These are phyloP conservation scores for Leptinotarsa lineolata DNA, from an alignment of 1,140 invertebrate species.

Conservation along the genomic window DNA sequence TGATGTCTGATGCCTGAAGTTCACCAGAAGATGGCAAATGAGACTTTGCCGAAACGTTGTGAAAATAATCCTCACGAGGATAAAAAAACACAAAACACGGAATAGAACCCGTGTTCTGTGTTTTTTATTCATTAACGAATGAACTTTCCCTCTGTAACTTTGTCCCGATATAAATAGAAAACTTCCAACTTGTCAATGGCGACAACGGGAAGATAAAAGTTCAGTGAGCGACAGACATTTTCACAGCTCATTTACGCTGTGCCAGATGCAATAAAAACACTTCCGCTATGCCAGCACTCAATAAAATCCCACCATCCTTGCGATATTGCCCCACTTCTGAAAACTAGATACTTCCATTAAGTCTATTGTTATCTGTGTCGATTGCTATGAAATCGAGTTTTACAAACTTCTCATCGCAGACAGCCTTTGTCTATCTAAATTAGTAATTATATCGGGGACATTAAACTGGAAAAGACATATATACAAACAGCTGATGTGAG, in stretches of 20 bases:
- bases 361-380: background rate
- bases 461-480: background rate
- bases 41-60: too few relatives aligned
- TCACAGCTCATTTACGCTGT: background rate
- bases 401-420: background rate
- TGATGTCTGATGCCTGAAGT: too few relatives aligned
- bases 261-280: conserved; percentile 1
- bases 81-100: too few relatives aligned
- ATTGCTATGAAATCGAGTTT: background rate
- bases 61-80: too few relatives aligned
- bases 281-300: background rate
- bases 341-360: conserved; percentile 1
- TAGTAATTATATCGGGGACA: background rate
- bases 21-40: too few relatives aligned
- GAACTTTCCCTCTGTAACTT: too few relatives aligned
- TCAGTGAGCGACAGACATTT: background rate
- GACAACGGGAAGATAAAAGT: background rate
- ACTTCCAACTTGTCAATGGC: background rate
- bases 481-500: conserved; percentile 16
- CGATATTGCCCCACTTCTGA: background rate
- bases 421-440: background rate
- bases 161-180: too few relatives aligned
- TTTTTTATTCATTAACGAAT: too few relatives aligned
- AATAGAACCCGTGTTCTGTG: too few relatives aligned
- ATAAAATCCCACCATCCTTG: conserved; percentile 5